These are phyloP conservation scores for Cyanoderma ruficeps DNA, from an alignment of 2,113 vertebrate species.

Conservation along the genomic window DNA sequence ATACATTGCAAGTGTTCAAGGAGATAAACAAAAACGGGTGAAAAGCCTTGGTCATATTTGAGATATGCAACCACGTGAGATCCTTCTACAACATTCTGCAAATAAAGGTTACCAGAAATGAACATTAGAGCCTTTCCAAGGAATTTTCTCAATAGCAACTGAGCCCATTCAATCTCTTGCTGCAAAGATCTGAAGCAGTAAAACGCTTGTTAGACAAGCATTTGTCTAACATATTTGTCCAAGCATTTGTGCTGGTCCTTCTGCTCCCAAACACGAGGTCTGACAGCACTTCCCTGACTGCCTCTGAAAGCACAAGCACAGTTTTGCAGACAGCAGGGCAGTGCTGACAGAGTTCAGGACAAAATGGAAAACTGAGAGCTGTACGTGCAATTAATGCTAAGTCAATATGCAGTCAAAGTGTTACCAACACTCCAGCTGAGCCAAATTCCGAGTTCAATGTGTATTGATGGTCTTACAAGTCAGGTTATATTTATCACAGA, in stretches of 20 bases:
- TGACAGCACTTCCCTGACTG: not conserved
- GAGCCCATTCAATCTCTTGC: not conserved
- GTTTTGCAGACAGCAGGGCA: not conserved
- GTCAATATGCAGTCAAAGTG: not conserved
- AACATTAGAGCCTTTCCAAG: not conserved
- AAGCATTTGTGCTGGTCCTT: not conserved
- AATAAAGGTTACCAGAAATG: not conserved
- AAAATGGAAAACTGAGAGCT: not conserved
- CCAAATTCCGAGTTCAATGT: not conserved
- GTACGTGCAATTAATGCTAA: fast-evolving
- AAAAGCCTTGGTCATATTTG: not conserved
- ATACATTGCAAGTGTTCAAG: not conserved
- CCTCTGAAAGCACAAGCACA: not conserved
- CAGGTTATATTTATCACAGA: not conserved
- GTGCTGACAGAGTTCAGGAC: not conserved
- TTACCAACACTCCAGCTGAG: not conserved
- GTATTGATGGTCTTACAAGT: not conserved
- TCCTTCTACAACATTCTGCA: not conserved
- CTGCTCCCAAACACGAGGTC: not conserved
- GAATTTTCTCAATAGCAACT: not conserved
- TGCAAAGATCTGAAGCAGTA: not conserved
- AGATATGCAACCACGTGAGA: not conserved
- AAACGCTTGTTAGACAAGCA: not conserved
- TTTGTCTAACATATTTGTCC: not conserved
- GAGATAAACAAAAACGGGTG: not conserved